These are phyloP conservation scores for Caenorhabditis tropicalis DNA, from an alignment of 1,140 invertebrate species.

Conservation along the genomic window DNA sequence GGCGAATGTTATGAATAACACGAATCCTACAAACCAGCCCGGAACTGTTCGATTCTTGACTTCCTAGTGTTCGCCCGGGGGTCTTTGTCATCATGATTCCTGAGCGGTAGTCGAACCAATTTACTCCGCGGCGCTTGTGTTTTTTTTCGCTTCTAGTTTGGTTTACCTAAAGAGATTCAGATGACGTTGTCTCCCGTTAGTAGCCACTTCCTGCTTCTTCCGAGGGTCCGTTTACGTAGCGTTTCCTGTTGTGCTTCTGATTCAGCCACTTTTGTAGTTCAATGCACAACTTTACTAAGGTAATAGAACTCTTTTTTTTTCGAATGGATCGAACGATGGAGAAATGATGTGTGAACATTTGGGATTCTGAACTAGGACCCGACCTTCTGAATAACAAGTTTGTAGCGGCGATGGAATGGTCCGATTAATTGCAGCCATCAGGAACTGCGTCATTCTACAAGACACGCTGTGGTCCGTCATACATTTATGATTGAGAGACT, in stretches of 20 bases:
- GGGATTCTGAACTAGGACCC: too few species aligned
- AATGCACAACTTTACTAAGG: conserved; percentile 23
- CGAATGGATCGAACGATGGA: too few species aligned
- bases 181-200: not conserved
- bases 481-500: conserved; percentile 12
- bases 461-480: not conserved
- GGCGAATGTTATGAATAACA: not conserved
- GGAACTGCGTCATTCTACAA: not conserved
- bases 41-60: not conserved
- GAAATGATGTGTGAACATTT: too few species aligned
- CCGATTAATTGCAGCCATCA: not conserved
- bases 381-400: not conserved
- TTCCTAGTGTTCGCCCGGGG: not conserved
- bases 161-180: not conserved
- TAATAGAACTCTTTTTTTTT: too few species aligned
- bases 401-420: not conserved
- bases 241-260: conserved; percentile 42
- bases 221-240: conserved; percentile 8
- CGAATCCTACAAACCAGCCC: not conserved
- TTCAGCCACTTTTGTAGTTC: not conserved
- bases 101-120: too few species aligned
- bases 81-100: too few species aligned
- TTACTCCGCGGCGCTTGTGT: not conserved
- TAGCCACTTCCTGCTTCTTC: not conserved
- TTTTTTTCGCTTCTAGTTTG: conserved; percentile 10